Evolutionary conservation across 2,797 vertebrate species (phyloP).

Genomic region (Rhinella marina): DNA sequence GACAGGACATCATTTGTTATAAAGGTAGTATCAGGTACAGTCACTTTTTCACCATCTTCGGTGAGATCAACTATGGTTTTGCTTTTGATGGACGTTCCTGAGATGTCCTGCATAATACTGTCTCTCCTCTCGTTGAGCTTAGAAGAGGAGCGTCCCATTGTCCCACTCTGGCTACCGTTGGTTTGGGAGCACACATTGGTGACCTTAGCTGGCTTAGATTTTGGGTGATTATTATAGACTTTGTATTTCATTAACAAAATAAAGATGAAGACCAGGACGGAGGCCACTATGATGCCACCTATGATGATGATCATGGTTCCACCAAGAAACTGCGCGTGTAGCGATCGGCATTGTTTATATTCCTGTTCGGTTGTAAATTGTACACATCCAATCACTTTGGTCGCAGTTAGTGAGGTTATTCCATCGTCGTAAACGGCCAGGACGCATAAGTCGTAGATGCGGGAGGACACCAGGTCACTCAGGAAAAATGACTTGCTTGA

Average conservation of each 20-base stretch:
- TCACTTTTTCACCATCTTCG: slow-evolving; percentile 70
- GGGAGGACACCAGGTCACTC: slow-evolving; percentile 82
- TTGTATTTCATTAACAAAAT: slow-evolving; percentile 91
- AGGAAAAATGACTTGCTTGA: slow-evolving; percentile 84
- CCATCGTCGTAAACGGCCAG: slow-evolving; percentile 85
- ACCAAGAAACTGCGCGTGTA: slow-evolving; percentile 84
- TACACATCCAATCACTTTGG: slow-evolving; percentile 82
- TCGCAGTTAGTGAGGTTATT: slow-evolving; percentile 79
- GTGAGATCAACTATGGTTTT: slow-evolving; percentile 81
- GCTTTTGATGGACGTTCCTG: slow-evolving; percentile 73
- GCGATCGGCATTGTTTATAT: slow-evolving; percentile 82
- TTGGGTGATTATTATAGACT: slow-evolving; percentile 83
- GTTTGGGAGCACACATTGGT: slow-evolving; percentile 87
- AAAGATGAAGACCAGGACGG: slow-evolving; percentile 90
- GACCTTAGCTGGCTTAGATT: slow-evolving; percentile 75
- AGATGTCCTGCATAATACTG: slow-evolving; percentile 67
- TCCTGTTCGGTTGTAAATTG: slow-evolving; percentile 81
- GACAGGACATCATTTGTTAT: slow-evolving; percentile 74
- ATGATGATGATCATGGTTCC: slow-evolving; percentile 93
- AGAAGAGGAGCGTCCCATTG: slow-evolving; percentile 70
- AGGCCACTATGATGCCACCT: slow-evolving; percentile 90
- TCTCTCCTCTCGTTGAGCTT: slow-evolving; percentile 62
- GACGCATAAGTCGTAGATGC: slow-evolving; percentile 86
- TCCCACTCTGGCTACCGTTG: slow-evolving; percentile 79
- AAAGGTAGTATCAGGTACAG: slow-evolving; percentile 51